Conservation (phyloP, 2,888 invertebrate genomes). For the Tupiocoris notatus region DNA sequence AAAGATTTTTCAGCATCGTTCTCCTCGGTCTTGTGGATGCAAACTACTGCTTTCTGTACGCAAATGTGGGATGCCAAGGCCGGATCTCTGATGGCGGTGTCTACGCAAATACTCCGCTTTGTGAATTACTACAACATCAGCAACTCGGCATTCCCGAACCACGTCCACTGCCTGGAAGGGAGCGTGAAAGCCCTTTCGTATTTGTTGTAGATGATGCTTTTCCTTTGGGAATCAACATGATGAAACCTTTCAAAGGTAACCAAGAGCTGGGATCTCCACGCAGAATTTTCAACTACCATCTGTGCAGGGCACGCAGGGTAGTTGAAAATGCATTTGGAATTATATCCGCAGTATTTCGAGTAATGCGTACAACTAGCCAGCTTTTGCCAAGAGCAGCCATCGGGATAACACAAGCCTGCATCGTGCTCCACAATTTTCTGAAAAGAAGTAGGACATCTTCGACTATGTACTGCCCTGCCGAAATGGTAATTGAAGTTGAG, state of each 20-base stretch:
- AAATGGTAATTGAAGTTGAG: slow-evolving; percentile 12
- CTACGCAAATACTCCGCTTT: slow-evolving; percentile 42
- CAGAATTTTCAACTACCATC: slow-evolving; percentile 48
- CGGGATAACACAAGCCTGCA: slow-evolving; percentile 47
- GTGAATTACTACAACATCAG: slow-evolving; percentile 34
- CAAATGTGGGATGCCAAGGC: slow-evolving; percentile 51
- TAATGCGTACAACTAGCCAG: slow-evolving; percentile 47
- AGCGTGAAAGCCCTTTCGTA: slow-evolving; percentile 16
- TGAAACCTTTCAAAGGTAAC: neutral
- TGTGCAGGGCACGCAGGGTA: slow-evolving; percentile 48
- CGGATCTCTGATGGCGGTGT: slow-evolving; percentile 50
- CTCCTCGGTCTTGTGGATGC: slow-evolving; percentile 50
- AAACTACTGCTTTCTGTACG: slow-evolving; percentile 51
- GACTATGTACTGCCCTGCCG: slow-evolving; percentile 13
- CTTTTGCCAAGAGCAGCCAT: slow-evolving; percentile 48
- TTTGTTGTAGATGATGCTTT: neutral
- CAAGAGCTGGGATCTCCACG: slow-evolving; percentile 31
- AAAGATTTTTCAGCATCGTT: slow-evolving; percentile 40
- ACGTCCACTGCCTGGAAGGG: slow-evolving; percentile 28
- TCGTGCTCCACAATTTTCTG: slow-evolving; percentile 49
- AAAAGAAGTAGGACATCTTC: slow-evolving; percentile 19
- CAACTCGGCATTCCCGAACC: slow-evolving; percentile 33
- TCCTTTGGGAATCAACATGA: neutral
- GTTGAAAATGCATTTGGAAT: slow-evolving; percentile 50
- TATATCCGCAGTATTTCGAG: slow-evolving; percentile 47